Evolutionary conservation across 2,888 invertebrate genomes (phyloP), one percentile per base, ranked within the genome.

Genomic region (Brenthis ino): DNA sequence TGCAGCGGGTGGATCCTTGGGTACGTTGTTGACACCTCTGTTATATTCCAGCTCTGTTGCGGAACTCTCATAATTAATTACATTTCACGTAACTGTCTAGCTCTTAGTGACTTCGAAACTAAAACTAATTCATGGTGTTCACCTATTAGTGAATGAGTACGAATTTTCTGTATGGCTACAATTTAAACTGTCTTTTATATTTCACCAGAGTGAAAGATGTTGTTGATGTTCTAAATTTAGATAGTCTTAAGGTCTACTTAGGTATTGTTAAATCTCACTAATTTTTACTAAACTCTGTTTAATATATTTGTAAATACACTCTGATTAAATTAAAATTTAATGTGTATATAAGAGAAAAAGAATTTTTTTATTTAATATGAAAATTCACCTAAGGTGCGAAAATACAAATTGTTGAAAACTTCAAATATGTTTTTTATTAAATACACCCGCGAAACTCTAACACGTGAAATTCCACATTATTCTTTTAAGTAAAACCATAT

Each of bases 251-350:
- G 86, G 74, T 76, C 70, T 75, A 70, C 68, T 75, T 91, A 91
- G 85, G 87, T 91, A 91, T 91, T 91, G 93, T 93, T 93, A 93
- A 91, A 91, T 88, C 87, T 90, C 93, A 91, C 92, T 92, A 92
- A 92, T 92, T 89, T 91, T 93, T 93, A 93, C 93, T 93, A 93
- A 93, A 93, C 90, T 91, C 89, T 92, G 92, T 92, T 93, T 89
- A 92, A 92, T 93, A 92, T 93, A 93, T 93, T 93, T 93, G 93
- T 93, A 93, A 93, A 93, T 93, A 93, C 93, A 93, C 93, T 89
- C 85, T 83, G 85, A 92, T 90, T 89, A 93, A 89, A 91, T 91
- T 93, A 91, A 84, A 85, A 90, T 91, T 88, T 92, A 92, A 89
- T 93, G 91, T 93, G 93, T 93, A 93, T 93, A 93, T 92, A 93